Base-by-base conservation (phyloP, 2,888 invertebrate genomes). In the Agapostemon virescens region DNA sequence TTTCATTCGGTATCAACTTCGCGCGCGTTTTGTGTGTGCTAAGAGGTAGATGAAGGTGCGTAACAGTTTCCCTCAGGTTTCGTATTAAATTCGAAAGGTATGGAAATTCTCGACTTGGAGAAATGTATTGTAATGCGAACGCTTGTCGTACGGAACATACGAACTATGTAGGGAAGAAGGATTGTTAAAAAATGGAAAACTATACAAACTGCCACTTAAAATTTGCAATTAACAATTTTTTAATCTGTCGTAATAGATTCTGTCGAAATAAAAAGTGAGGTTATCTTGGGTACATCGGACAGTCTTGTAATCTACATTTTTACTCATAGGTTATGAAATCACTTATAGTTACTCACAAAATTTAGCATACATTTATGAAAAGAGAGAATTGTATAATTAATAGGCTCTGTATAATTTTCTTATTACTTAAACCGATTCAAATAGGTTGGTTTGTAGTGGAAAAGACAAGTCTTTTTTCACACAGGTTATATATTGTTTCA, bases 1-100 rank as follows among this genome's bases (percentile, higher is more conserved):
- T 91, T 90, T 89, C 87, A 89, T 84, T 91, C 88, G 89, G 90
- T 90, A 90, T 90, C 87, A 90, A 90, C 88, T 89, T 88, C 83
- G 85, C 88, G 89, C 86, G 89, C 85, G 89, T 90, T 84, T 89
- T 88, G 88, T 90, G 90, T 89, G 89, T 88, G 91, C 88, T 90
- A 87, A 94, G 94, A 94, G 94, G 95, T 95, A 95, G 95, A 95
- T 95, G 95, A 95, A 95, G 95, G 95, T 95, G 93, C 88, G 92
- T 92, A 90, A 85, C 74, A 74, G 74, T 70, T 74, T 82, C 66
- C 69, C 52, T 76, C 74, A 73, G 52, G 52, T 74, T 77, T 71
- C 52, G 72, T 36, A 69, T 77, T 81, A 45, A 69, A 71, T 69
- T 84, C 69, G 45, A 84, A 83, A 81, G 73, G 86, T 76, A 77